A percentile compares a stretch with the other conserved stretches of the same genome.
These are phyloP conservation scores for Pharmacophagus antenor DNA, from an alignment of 2,888 invertebrate genomes.

Conservation along the genomic window DNA sequence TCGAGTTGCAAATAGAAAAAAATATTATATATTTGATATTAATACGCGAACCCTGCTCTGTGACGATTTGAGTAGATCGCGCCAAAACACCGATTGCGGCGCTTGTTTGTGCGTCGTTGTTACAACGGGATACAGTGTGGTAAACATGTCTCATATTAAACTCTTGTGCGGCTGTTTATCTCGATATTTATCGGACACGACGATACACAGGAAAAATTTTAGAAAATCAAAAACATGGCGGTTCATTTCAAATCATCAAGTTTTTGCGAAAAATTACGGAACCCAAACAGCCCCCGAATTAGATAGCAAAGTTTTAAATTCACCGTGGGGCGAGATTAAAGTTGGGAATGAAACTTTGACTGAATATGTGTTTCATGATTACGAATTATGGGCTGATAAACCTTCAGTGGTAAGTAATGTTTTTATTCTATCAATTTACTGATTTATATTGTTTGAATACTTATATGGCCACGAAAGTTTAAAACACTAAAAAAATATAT, in stretches of 20 bases:
- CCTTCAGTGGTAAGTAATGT: conserved; percentile 83
- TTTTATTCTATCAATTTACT: conserved; percentile 4
- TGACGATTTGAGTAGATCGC: conserved; percentile 46
- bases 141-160: conserved; percentile 71
- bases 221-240: conserved; percentile 45
- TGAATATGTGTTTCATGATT: conserved; percentile 81
- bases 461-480: not conserved
- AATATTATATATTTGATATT: conserved; percentile 14
- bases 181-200: conserved; percentile 58
- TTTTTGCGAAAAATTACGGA: conserved; percentile 46
- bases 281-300: conserved; percentile 58
- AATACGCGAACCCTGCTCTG: conserved; percentile 64
- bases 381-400: conserved; percentile 79
- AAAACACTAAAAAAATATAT: not conserved
- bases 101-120: conserved; percentile 47
- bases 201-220: conserved; percentile 45
- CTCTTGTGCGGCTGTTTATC: conserved; percentile 69
- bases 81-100: conserved; percentile 56
- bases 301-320: conserved; percentile 57
- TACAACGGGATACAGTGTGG: conserved; percentile 56
- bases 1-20: conserved; percentile 2
- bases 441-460: not conserved
- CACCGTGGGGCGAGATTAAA: conserved; percentile 75
- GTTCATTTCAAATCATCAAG: conserved; percentile 36
- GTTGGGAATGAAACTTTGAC: conserved; percentile 80